Base-by-base conservation (phyloP, 2,888 invertebrate species). In the Pollenia angustigena region DNA sequence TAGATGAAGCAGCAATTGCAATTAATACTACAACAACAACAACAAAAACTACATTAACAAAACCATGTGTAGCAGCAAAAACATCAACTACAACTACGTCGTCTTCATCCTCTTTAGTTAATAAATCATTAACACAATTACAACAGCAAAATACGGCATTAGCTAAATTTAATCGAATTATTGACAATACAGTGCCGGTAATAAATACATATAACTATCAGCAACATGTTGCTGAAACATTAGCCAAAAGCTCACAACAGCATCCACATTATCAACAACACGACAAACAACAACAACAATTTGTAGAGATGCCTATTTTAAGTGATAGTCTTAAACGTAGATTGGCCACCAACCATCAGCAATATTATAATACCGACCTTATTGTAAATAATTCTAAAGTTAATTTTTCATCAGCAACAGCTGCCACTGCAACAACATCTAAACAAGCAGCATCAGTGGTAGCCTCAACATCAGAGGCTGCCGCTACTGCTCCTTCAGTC, bases 101-200 rank as follows among this genome's bases (percentile, higher is more conserved):
- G 88, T 90, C 90, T 88, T 89, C 90, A 89, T 89, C 90, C 23
- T 74, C 11, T 48, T 46, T 72, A 81, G 72, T 56, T 66, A 81
- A 81, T 81, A 81, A 74, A 74, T 81, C 81, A 74, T 81, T 81
- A 56, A 90, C 89, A 90, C 88, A 89, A 89, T 89, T 89, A 88
- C 89, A 89, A 76, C 89, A 90, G 88, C 89, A 90, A 89, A 89
- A 90, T 90, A 92, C 91, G 89, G 93, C 93, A 92, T 92, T 92
- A 92, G 93, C 93, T 92, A 93, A 92, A 92, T 93, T 93, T 91
- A 93, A 93, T 91, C 92, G 92, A 91, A 92, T 93, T 91, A 92
- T 92, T 88, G 92, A 92, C 88, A 91, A 90, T 91, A 91, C 90
- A 89, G 90, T 92, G 88, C 89, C 92, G 90, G 91, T 89, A 87